These are phyloP conservation scores for Tylochromis polylepis DNA, from an alignment of 2,113 vertebrate species.

Conservation along the genomic window DNA sequence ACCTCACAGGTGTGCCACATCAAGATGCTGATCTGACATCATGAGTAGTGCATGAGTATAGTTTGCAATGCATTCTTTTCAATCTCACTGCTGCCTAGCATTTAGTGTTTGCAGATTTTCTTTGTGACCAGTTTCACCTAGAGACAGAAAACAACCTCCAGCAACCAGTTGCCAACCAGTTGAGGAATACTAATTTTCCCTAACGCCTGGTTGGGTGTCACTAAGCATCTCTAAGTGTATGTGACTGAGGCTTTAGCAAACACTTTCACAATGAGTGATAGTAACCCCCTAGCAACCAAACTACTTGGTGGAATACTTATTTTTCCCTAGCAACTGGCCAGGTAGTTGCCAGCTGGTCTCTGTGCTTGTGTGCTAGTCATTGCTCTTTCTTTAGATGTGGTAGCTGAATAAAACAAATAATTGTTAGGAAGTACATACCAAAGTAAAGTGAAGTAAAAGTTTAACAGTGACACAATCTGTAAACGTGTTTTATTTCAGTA, in stretches of 20 bases:
- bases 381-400: background rate
- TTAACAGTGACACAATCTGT: background rate
- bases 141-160: background rate
- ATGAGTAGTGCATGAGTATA: too few relatives aligned
- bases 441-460: background rate
- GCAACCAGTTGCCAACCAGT: background rate
- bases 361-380: background rate
- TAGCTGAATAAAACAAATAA: background rate
- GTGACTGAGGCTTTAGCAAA: background rate
- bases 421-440: background rate
- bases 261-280: background rate
- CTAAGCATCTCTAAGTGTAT: background rate
- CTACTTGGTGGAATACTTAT: background rate
- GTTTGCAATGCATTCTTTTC: background rate
- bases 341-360: background rate
- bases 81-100: background rate
- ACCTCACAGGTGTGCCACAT: too few relatives aligned
- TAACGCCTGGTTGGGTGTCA: background rate
- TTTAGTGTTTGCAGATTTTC: background rate
- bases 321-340: background rate
- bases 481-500: accelerated
- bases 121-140: background rate
- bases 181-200: background rate
- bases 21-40: too few relatives aligned
- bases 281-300: background rate